These are phyloP conservation scores for Scotopteryx bipunctaria DNA, from an alignment of 2,888 invertebrate genomes.

Conservation along the genomic window DNA sequence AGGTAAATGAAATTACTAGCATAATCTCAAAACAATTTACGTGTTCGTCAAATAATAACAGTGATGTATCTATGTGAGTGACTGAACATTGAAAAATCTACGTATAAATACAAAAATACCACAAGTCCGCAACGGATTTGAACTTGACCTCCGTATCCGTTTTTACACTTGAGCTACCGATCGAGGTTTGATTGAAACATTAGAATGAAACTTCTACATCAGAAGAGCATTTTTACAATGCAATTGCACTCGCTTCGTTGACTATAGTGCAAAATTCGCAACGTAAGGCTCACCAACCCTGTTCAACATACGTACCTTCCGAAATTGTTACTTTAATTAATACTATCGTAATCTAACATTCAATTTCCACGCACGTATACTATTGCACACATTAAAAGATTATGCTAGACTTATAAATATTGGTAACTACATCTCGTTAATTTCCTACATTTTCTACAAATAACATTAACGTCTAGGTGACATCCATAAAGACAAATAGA, in stretches of 20 bases:
- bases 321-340: constrained; percentile 43
- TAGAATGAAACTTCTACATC: too few species aligned
- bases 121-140: constrained; percentile 1
- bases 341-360: constrained; percentile 35
- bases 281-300: constrained; percentile 67
- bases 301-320: constrained; percentile 55
- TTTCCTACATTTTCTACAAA: constrained; percentile 53
- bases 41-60: constrained; percentile 39
- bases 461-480: constrained; percentile 48
- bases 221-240: constrained; percentile 42
- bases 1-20: constrained; percentile 52
- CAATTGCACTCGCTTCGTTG: constrained; percentile 43
- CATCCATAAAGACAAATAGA: constrained; percentile 46
- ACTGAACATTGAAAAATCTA: constrained; percentile 19
- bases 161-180: constrained; percentile 5
- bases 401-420: constrained; percentile 67
- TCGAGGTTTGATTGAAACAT: constrained; percentile 3
- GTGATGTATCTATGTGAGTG: constrained; percentile 48
- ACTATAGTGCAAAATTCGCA: constrained; percentile 36
- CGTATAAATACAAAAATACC: constrained; percentile 7
- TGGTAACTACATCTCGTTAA: constrained; percentile 71
- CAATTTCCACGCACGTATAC: constrained; percentile 59
- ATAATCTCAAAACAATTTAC: constrained; percentile 68
- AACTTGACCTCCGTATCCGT: constrained; percentile 4
- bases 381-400: constrained; percentile 75